Conservation (phyloP, 2,888 invertebrate genomes). For the Molorchus minor region DNA sequence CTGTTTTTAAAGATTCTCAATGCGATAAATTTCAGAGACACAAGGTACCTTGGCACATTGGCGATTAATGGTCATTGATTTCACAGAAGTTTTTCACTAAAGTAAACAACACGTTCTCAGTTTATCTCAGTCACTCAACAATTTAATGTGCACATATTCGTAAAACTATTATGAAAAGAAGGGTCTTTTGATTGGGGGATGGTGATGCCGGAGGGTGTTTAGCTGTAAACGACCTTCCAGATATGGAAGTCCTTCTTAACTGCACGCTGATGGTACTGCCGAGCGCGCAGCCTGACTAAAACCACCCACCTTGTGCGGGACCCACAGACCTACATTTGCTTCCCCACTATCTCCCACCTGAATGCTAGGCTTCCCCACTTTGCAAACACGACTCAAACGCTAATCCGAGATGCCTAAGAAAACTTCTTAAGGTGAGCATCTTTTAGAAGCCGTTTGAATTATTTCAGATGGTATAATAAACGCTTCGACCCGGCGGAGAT, state of each 20-base stretch:
- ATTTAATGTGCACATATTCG: conserved; percentile 20
- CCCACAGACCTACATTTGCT: conserved; percentile 61
- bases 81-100: conserved; percentile 31
- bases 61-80: conserved; percentile 28
- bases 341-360: conserved; percentile 50
- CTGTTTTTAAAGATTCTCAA: conserved; percentile 32
- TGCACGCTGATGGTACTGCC: conserved; percentile 55
- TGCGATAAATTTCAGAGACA: conserved; percentile 31
- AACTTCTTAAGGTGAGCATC: conserved; percentile 39
- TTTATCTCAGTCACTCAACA: conserved; percentile 28
- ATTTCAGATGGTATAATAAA: neutral
- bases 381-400: conserved; percentile 34
- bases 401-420: conserved; percentile 40
- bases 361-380: conserved; percentile 37
- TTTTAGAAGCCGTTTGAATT: conserved; percentile 13
- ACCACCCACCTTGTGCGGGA: conserved; percentile 59
- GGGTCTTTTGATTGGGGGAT: conserved; percentile 24
- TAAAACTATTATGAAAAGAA: conserved; percentile 10
- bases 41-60: conserved; percentile 32
- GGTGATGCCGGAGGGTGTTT: conserved; percentile 33
- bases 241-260: conserved; percentile 54
- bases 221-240: conserved; percentile 50
- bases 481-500: conserved; percentile 8
- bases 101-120: conserved; percentile 24
- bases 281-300: conserved; percentile 59